Base-by-base conservation (phyloP, 2,888 invertebrate genomes). In the Hylaea fasciaria region DNA sequence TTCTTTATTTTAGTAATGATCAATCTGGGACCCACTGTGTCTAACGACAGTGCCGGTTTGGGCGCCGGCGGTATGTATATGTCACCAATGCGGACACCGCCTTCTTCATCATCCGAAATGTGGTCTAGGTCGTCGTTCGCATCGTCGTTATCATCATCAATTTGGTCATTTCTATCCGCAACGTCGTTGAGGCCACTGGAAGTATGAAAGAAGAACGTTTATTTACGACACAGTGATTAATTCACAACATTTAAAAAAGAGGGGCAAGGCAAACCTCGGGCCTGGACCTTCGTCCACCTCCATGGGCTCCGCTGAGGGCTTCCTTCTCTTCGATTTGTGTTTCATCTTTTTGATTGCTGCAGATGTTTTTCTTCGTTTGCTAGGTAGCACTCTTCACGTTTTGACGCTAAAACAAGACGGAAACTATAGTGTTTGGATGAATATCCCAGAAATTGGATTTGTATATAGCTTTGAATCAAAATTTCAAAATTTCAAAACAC, bases 1-100 rank as follows among this genome's bases (percentile, higher is more conserved):
- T 98, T 98, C 0, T 95, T 95, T 71, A 99, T 99, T 72, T 96
- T 95, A 0, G 95, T 95, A 54, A 99, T 99, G 60, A 99, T 96
- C 44, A 99, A 89, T 14, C 99, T 94, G 0, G 98, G 96, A 0
- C 97, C 97, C 43, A 93, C 95, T 10, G 94, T 92, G 70, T 96
- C 96, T 64, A 95, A 94, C 1, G 96, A 95, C 53, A 94, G 94
- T 1, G 95, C 93, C 0, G 95, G 94, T 70, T 94, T 94, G 1
- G 95, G 93, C 0, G 96, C 94, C 0, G 96, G 96, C 0, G 97
- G 97, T 70, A 98, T 97, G 71, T 96, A 97, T 69, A 98, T 97
- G 62, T 96, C 96, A 8, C 96, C 96, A 46, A 97, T 93, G 52
- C 94, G 93, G 0, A 95, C 86, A 0, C 96, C 96, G 32, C 96